Evolutionary conservation across 1,140 invertebrate genomes (phyloP).

Genomic region (Helicoverpa zea): DNA sequence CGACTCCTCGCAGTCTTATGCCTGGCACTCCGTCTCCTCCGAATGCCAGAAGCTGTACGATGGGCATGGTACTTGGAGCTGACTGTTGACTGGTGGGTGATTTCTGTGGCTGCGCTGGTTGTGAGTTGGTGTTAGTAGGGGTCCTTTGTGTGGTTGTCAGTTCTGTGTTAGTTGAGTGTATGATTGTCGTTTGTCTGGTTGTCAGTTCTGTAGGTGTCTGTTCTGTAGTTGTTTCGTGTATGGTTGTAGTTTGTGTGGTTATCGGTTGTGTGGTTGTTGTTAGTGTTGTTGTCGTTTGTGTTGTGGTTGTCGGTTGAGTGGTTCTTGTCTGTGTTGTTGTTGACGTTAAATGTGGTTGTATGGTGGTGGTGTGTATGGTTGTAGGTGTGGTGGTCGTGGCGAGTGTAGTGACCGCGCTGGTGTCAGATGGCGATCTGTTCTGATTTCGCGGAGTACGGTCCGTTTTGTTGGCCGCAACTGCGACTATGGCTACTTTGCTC

Average conservation of each 20-base stretch:
- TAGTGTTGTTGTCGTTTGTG: neutral
- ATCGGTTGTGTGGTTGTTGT: neutral
- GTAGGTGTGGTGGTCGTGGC: neutral
- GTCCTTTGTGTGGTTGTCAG: neutral
- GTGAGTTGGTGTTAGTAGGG: neutral
- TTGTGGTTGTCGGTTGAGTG: neutral
- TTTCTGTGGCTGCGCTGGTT: too few relatives aligned
- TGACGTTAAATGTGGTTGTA: too few relatives aligned
- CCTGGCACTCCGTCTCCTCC: neutral
- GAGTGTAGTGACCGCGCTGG: neutral
- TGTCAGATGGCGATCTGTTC: neutral
- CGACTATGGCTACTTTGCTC: neutral
- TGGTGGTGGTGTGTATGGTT: neutral
- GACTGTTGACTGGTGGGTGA: too few relatives aligned
- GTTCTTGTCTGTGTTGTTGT: neutral
- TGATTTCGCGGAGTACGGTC: neutral
- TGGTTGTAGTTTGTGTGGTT: neutral
- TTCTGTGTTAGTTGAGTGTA: neutral
- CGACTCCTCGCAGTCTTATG: conserved; percentile 4
- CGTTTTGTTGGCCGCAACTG: neutral
- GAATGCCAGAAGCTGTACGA: too few relatives aligned
- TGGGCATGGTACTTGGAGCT: too few relatives aligned
- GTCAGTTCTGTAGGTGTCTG: neutral
- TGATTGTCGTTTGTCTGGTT: neutral
- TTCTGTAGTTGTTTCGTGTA: neutral